phyloP scores from a whole-genome alignment of 2,797 vertebrate genomes.

The Octomys mimax region DNA sequence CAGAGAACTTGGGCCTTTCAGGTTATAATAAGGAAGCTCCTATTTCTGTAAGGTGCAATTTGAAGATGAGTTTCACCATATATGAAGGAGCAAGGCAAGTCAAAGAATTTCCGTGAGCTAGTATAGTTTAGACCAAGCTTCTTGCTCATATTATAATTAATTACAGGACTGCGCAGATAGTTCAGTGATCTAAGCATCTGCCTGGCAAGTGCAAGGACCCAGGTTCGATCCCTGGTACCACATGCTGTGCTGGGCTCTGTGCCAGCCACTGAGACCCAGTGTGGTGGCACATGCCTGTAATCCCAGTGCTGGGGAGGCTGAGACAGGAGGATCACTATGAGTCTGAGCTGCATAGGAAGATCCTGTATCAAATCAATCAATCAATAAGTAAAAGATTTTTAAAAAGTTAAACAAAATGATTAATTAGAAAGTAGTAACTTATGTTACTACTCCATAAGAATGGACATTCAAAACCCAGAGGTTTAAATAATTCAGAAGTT shows the following conservation, averaged over 20 bases:
- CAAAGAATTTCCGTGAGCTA: neutral
- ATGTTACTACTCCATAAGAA: neutral
- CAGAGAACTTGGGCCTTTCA: neutral
- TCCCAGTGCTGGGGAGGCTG: too few relatives aligned
- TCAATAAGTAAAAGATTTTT: too few relatives aligned
- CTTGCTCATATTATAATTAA: neutral
- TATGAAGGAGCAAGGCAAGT: neutral
- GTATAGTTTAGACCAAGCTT: neutral
- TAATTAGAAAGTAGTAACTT: slow-evolving; percentile 19
- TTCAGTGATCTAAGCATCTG: too few relatives aligned
- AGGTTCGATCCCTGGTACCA: too few relatives aligned
- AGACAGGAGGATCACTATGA: too few relatives aligned
- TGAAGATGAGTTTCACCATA: neutral
- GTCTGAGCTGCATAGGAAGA: too few relatives aligned
- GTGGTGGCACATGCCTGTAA: too few relatives aligned
- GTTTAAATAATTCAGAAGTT: slow-evolving; percentile 6
- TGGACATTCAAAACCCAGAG: neutral
- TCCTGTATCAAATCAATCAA: too few relatives aligned
- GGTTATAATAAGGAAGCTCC: neutral
- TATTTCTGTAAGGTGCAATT: neutral
- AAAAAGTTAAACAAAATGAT: too few relatives aligned
- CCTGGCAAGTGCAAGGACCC: too few relatives aligned
- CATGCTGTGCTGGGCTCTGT: too few relatives aligned
- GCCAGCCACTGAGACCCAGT: too few relatives aligned
- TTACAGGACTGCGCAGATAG: neutral